Evolutionary conservation across 2,888 invertebrate species (phyloP).

Genomic region (Embidobia sp.): DNA sequence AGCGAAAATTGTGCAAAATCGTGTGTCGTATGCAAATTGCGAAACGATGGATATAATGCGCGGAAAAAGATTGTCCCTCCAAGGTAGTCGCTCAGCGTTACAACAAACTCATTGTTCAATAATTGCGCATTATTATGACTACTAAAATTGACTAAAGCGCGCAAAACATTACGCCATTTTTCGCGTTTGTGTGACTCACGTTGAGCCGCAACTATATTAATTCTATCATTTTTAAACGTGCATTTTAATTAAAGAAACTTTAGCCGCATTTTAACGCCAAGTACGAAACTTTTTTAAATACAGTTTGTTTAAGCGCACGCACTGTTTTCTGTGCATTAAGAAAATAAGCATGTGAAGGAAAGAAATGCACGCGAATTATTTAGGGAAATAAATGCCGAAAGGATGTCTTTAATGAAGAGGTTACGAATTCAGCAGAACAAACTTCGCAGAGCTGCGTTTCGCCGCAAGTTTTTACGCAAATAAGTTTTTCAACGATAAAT

Average conservation of each 20-base stretch:
- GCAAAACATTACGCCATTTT: constrained; percentile 14
- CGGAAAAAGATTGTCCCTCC: constrained; percentile 48
- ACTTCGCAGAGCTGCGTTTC: not conserved
- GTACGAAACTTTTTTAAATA: too few species aligned
- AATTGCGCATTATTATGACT: constrained; percentile 44
- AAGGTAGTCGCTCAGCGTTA: constrained; percentile 44
- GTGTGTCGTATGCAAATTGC: constrained; percentile 46
- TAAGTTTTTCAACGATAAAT: constrained; percentile 20
- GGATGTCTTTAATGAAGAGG: constrained; percentile 12
- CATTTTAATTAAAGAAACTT: too few species aligned
- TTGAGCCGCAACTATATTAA: too few species aligned
- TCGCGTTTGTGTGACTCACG: constrained; percentile 9
- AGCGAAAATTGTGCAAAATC: constrained; percentile 28
- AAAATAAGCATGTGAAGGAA: too few species aligned
- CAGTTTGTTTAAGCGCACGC: not conserved
- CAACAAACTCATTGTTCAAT: constrained; percentile 56
- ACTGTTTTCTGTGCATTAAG: not conserved
- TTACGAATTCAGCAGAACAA: constrained; percentile 15
- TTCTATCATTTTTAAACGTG: too few species aligned
- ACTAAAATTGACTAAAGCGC: constrained; percentile 22
- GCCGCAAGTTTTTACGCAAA: constrained; percentile 9
- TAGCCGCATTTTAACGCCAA: too few species aligned
- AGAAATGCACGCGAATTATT: too few species aligned
- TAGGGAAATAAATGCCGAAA: not conserved
- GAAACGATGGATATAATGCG: constrained; percentile 25